Base-by-base conservation (phyloP, 2,113 vertebrate genomes). In the Mola mola region DNA sequence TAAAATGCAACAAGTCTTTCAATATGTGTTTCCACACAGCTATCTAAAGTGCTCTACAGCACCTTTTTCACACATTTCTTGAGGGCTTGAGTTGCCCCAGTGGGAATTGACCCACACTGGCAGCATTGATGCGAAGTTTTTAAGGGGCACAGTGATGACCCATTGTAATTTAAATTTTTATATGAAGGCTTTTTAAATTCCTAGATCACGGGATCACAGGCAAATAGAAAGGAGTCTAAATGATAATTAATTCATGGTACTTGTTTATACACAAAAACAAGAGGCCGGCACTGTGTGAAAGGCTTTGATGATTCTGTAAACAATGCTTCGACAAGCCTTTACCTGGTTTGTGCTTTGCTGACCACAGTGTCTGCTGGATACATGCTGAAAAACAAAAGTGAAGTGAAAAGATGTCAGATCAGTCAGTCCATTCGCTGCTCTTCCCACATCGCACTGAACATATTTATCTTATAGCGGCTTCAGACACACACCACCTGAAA, bases 341-440 rank as follows among this genome's bases (percentile, higher is more conserved):
- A 98, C 97, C 96, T 98, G 97, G 62, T 94, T 94, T 50, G 95
- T 96, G 90, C 93, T 98, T 88, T 98, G 96, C 84, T 98, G 97
- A 72, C 96, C 96, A 83, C 95, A 97, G 91, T 98, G 96, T 83
- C 95, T 93, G 84, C 95, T 98, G 83, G 96, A 98, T 73, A 96
- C 91, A 84, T 98, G 96, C 97, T 98, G 85, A 4, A 19, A 19
- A 51, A 82, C 87, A 65, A 75, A 82, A 91, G 61, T 19, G 82
- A 68, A 53, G 41, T 78, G 78, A 19, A 57, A 59, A 84, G 8
- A 65, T 66, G 57, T 89, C 44, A 86, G 64, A 83, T 77, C 36
- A 78, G 42, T 81, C 22, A 6, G 25, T 24, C 31, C 55, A 51
- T 69, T 75, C 25, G 69, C 67, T 43, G 52, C 33, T 75, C 65